A percentile compares a stretch with the other conserved stretches of the same genome.
Evolutionary conservation across 2,113 vertebrate genomes (phyloP).

Genomic region (Nerophis ophidion): DNA sequence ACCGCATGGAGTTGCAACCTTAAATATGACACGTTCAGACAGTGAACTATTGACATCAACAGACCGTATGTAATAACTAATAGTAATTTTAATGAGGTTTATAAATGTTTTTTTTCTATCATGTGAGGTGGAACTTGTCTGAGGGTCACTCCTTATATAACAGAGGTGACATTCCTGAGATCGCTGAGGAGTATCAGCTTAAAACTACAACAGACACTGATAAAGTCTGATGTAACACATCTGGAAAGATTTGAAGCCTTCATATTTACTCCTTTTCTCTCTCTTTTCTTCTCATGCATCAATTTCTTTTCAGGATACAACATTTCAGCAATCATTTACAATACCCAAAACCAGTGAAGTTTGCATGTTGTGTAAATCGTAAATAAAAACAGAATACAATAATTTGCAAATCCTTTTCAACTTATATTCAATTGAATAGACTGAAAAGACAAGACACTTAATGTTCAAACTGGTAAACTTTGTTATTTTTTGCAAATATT

Average conservation of each 20-base stretch:
- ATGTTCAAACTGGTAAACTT: no score
- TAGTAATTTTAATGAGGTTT: neutral
- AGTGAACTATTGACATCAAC: no score
- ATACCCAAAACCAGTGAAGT: no score
- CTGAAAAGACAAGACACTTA: no score
- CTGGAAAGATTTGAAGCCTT: constrained; percentile 20
- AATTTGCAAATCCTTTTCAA: no score
- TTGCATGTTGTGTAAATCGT: no score
- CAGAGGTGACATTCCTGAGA: constrained; percentile 4
- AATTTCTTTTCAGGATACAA: neutral
- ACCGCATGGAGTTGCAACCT: no score
- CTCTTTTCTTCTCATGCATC: constrained; percentile 2
- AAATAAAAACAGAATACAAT: no score
- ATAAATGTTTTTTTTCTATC: constrained; percentile 13
- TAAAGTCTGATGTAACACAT: constrained; percentile 21
- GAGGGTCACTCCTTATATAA: constrained; percentile 10
- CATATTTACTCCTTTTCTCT: constrained; percentile 4
- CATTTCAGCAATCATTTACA: no score
- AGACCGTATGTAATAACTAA: neutral
- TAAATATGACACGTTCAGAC: no score
- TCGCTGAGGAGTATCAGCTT: neutral
- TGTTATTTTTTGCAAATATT: no score
- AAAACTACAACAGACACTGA: constrained; percentile 19
- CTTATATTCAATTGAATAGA: no score
- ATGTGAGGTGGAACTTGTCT: neutral